Evolutionary conservation across 2,113 vertebrate genomes (phyloP), one percentile per base, ranked within the genome.

Genomic region (Lamprologus sp.): DNA sequence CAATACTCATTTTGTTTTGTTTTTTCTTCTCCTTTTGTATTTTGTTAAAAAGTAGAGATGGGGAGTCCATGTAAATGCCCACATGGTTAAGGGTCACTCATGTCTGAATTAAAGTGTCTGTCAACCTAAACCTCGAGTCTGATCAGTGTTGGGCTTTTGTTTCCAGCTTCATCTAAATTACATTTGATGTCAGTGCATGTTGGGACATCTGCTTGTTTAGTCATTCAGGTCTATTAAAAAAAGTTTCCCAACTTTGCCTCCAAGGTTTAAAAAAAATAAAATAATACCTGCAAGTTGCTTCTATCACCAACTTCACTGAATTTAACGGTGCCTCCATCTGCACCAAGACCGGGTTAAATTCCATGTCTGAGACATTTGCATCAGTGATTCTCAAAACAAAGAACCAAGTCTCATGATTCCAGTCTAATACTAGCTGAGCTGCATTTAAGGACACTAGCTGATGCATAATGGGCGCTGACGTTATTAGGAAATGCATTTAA

Each of bases 101-200:
- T 88, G 92, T 95, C 92, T 93, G 90, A 79, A 94, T 95, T 95
- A 95, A 96, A 96, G 91, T 93, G 90, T 94, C 93, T 95, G 92
- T 95, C 91, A 86, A 95, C 92, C 81, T 89, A 73, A 90, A 65
- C 1, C 33, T 53, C 0, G 8, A 4, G 82, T 83, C 63, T 88
- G 84, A 5, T 91, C 14, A 58, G 84, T 88, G 60, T 75, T 47
- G 21, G 68, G 21, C 40, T 0, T 15, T 3, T 73, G 5, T 73
- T 73, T 45, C n/a, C 65, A 42, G 13, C 21, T 42, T 42, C 4
- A 70, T 23, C 12, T 2, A 10, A 26, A 45, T 73, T 45, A 2
- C 37, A 26, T 45, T 26, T 15, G 8, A 10, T 70, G 5, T 70
- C n/a, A 10, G 13, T 26, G 21, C n/a, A 23, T 42, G 65, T 26